Evolutionary conservation across 1,140 invertebrate species (phyloP).

Genomic region (Ceratitis capitata): DNA sequence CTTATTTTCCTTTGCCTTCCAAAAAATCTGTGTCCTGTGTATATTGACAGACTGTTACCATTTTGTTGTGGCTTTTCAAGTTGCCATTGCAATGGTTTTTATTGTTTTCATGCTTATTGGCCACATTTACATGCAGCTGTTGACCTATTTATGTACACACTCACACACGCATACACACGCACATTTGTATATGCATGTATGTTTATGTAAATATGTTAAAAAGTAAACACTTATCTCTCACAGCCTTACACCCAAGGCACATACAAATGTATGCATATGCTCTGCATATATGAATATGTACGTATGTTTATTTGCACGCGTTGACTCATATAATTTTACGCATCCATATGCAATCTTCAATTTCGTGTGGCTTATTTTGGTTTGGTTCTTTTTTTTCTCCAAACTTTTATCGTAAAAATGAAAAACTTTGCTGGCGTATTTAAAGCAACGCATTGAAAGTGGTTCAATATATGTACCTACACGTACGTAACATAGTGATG

Average conservation of each 20-base stretch:
- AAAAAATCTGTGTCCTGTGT: background rate
- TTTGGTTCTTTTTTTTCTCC: no score
- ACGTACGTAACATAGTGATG: background rate
- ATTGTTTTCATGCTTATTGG: background rate
- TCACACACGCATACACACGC: background rate
- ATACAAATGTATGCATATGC: background rate
- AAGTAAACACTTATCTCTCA: background rate
- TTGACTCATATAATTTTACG: conserved; percentile 9
- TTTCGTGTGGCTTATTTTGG: background rate
- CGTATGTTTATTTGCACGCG: background rate
- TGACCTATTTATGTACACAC: conserved; percentile 10
- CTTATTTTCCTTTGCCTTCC: background rate
- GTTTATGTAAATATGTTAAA: background rate
- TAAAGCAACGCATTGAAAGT: conserved; percentile 3
- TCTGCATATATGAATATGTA: background rate
- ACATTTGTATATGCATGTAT: background rate
- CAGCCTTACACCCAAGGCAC: background rate
- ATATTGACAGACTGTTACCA: background rate
- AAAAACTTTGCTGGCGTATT: conserved; percentile 13
- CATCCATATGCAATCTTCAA: conserved; percentile 3
- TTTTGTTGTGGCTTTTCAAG: background rate
- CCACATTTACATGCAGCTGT: conserved; percentile 27
- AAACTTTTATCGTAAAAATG: conserved; percentile 35
- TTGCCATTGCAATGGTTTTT: background rate
- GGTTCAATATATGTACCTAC: background rate